Evolutionary conservation across 2,888 invertebrate genomes (phyloP).

Genomic region (Noctua pronuba): DNA sequence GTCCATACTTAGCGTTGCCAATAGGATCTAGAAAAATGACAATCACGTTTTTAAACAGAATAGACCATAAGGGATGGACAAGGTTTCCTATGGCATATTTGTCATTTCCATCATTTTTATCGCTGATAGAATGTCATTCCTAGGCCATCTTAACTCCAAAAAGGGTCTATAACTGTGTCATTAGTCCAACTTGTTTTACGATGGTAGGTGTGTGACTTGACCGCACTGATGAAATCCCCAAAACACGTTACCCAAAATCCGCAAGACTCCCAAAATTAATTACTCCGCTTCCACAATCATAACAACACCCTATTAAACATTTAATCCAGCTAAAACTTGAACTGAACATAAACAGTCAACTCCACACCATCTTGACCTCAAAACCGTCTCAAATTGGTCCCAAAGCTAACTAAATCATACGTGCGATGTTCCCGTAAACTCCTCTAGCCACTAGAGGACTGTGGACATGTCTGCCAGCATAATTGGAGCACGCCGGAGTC

Average conservation of each 20-base stretch:
- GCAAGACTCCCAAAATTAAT: conserved; percentile 24
- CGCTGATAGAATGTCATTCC: too few species aligned
- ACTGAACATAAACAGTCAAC: conserved; percentile 52
- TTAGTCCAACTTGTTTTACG: neutral
- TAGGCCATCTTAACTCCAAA: neutral
- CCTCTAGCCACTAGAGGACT: conserved; percentile 63
- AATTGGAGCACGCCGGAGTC: conserved; percentile 70
- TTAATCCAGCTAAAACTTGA: conserved; percentile 38
- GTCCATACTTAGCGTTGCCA: neutral
- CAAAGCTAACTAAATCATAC: conserved; percentile 68
- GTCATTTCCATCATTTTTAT: too few species aligned
- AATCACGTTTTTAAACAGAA: too few species aligned
- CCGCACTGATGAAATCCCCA: neutral
- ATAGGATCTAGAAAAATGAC: neutral
- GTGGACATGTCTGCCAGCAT: conserved; percentile 68
- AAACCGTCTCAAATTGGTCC: conserved; percentile 64
- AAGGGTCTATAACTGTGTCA: neutral
- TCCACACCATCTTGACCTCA: conserved; percentile 65
- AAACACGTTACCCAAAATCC: conserved; percentile 3
- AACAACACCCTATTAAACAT: conserved; percentile 34
- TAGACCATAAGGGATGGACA: too few species aligned
- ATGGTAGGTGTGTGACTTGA: neutral
- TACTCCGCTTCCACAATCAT: conserved; percentile 13
- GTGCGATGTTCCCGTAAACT: conserved; percentile 67
- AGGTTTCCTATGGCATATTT: too few species aligned